Conservation (phyloP, 2,797 vertebrate genomes). For the Phyllotis vaccarum region DNA sequence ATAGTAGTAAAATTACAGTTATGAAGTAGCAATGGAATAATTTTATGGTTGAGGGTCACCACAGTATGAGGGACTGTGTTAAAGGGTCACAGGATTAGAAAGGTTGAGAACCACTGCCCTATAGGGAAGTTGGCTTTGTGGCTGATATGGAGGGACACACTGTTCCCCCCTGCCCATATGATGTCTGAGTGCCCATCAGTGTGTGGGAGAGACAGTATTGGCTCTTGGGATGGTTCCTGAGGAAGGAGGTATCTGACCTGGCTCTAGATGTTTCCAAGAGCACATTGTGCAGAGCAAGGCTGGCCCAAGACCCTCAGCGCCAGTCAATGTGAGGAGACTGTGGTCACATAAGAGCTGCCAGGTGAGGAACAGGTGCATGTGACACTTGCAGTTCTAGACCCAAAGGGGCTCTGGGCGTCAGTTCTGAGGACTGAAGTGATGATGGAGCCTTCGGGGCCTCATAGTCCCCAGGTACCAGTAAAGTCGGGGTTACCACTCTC, state of each 20-base stretch:
- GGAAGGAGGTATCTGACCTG: not conserved
- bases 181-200: not conserved
- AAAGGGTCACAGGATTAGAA: not conserved
- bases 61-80: not conserved
- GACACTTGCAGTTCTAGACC: not conserved
- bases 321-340: not conserved
- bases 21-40: not conserved
- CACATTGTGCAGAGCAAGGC: rapidly evolving
- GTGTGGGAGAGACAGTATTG: not conserved
- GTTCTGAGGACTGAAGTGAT: not conserved
- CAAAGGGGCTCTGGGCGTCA: not conserved
- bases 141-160: not conserved
- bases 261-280: too few relatives aligned
- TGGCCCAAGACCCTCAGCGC: not conserved
- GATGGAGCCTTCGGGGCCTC: not conserved
- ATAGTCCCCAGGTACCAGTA: not conserved
- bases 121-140: not conserved
- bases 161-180: not conserved
- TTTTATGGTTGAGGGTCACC: not conserved
- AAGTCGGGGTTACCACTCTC: rapidly evolving
- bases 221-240: not conserved
- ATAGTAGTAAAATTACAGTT: not conserved
- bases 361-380: not conserved
- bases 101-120: not conserved
- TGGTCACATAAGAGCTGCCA: not conserved